These are phyloP conservation scores for Sipunculus nudus DNA, from an alignment of 2,888 invertebrate species.

Conservation along the genomic window DNA sequence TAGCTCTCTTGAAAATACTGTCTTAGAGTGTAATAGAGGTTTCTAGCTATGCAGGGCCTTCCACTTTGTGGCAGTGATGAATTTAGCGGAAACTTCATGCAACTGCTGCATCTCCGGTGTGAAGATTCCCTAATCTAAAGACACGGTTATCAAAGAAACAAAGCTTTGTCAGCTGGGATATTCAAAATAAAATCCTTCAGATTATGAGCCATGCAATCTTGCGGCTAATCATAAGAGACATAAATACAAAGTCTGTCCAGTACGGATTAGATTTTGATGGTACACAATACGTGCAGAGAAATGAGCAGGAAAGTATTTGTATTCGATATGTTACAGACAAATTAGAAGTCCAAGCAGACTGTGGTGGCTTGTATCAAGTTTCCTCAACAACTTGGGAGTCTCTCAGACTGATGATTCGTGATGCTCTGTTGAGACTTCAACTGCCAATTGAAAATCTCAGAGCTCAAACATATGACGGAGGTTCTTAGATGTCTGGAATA, in stretches of 20 bases:
- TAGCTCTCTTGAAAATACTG: conserved; percentile 1
- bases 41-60: not conserved
- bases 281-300: conserved; percentile 1
- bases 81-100: not conserved
- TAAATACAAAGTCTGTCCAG: not conserved
- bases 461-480: conserved; percentile 1
- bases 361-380: too few relatives aligned
- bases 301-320: conserved; percentile 1
- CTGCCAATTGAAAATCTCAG: not conserved
- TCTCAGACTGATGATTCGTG: too few relatives aligned
- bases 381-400: too few relatives aligned
- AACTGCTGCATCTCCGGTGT: too few relatives aligned
- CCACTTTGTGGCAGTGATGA: not conserved
- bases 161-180: too few relatives aligned
- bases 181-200: too few relatives aligned
- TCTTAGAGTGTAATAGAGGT: not conserved
- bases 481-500: conserved; percentile 2
- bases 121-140: too few relatives aligned
- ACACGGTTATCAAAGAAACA: too few relatives aligned
- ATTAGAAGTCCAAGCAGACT: too few relatives aligned
- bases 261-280: conserved; percentile 1
- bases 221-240: not conserved
- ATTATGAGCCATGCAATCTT: too few relatives aligned
- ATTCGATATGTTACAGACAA: not conserved
- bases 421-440: not conserved